A percentile compares a stretch with the other conserved stretches of the same genome.
Conservation (phyloP, 2,888 invertebrate species). For the Lottia scabra region DNA sequence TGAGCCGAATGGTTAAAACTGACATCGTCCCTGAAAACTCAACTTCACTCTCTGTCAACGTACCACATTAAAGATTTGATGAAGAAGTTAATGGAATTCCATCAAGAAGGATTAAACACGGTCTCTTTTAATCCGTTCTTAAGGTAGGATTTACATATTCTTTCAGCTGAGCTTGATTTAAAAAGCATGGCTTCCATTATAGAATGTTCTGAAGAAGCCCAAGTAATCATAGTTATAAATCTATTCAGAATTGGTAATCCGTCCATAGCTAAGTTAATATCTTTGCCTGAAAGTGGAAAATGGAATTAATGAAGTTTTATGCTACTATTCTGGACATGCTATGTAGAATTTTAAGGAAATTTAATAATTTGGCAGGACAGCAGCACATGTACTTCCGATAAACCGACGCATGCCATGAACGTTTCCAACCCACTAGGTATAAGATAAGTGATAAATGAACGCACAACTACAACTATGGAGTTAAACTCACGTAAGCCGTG, state of each 20-base stretch:
- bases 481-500: too few relatives aligned
- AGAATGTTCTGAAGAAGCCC: slow-evolving; percentile 55
- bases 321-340: too few relatives aligned
- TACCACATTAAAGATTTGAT: neutral
- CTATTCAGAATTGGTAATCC: slow-evolving; percentile 48
- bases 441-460: too few relatives aligned
- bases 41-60: too few relatives aligned
- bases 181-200: slow-evolving; percentile 52
- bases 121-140: slow-evolving; percentile 53
- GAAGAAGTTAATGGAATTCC: neutral
- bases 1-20: too few relatives aligned
- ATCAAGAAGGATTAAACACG: slow-evolving; percentile 39
- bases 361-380: too few relatives aligned
- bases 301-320: too few relatives aligned
- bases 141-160: slow-evolving; percentile 49
- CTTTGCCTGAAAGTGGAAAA: slow-evolving; percentile 48
- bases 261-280: slow-evolving; percentile 54
- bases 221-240: slow-evolving; percentile 52
- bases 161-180: slow-evolving; percentile 57
- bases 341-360: too few relatives aligned
- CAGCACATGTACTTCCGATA: too few relatives aligned
- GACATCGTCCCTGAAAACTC: too few relatives aligned
- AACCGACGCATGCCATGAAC: neutral
- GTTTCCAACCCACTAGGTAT: neutral
- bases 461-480: too few relatives aligned